A percentile compares a stretch with the other conserved stretches of the same genome.
Evolutionary conservation across 1,140 invertebrate genomes (phyloP).

Genomic region (Drosophila simulans): DNA sequence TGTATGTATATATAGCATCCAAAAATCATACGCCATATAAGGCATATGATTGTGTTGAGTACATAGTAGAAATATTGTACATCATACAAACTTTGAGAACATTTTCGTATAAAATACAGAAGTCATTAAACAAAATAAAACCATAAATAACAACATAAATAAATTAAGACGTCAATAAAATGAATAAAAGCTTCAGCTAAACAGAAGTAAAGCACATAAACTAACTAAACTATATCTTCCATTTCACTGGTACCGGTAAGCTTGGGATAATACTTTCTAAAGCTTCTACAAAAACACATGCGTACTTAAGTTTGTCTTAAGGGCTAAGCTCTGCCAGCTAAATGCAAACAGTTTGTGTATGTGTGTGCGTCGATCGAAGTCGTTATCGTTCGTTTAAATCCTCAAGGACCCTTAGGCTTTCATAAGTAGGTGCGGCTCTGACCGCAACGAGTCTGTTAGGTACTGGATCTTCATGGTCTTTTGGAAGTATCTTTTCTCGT

Average conservation of each 20-base stretch:
- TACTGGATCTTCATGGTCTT: constrained; percentile 84
- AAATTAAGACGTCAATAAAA: constrained; percentile 34
- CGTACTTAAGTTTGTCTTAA: constrained; percentile 32
- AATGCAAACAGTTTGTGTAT: constrained; percentile 67
- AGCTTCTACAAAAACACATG: constrained; percentile 46
- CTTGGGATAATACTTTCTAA: constrained; percentile 66
- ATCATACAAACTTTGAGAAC: constrained; percentile 56
- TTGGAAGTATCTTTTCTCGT: constrained; percentile 84
- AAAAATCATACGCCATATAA: constrained; percentile 15
- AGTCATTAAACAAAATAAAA: constrained; percentile 16
- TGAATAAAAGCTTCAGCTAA: constrained; percentile 32
- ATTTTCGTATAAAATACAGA: constrained; percentile 18
- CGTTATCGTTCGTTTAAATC: constrained; percentile 21
- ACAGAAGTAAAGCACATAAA: constrained; percentile 51
- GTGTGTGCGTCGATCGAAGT: constrained; percentile 29
- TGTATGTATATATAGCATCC: constrained; percentile 38
- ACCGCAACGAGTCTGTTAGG: constrained; percentile 82
- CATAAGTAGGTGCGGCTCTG: constrained; percentile 82
- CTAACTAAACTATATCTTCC: constrained; percentile 42
- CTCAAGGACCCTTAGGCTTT: constrained; percentile 54
- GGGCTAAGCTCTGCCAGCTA: constrained; percentile 46
- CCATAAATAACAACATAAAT: constrained; percentile 51
- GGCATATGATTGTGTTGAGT: constrained; percentile 32
- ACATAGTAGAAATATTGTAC: constrained; percentile 45
- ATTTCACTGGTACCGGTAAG: constrained; percentile 52